A percentile compares a stretch with the other conserved stretches of the same genome.
Conservation (phyloP, 2,888 invertebrate genomes). For the Callimorpha dominula region DNA sequence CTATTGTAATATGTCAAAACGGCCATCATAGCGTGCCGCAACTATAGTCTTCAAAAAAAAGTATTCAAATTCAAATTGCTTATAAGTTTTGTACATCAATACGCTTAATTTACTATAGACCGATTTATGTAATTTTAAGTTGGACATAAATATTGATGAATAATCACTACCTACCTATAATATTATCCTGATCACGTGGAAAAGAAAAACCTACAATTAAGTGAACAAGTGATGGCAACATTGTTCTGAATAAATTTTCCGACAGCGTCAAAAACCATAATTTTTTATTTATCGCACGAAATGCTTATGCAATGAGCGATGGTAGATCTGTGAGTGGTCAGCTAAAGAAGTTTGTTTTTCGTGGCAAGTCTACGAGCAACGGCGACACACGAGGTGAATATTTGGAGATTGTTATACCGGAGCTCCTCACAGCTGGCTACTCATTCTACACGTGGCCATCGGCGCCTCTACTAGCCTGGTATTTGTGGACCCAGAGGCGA, state of each 20-base stretch:
- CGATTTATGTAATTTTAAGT: no score
- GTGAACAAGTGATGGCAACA: constrained; percentile 15
- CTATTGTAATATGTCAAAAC: no score
- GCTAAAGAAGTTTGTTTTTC: constrained; percentile 94
- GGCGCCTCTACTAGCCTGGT: constrained; percentile 97
- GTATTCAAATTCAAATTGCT: no score
- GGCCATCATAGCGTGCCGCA: no score
- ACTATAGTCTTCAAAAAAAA: no score
- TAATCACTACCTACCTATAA: no score
- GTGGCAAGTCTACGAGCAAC: constrained; percentile 88
- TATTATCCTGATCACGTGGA: no score
- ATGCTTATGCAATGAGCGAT: constrained; percentile 85
- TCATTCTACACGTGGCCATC: constrained; percentile 99
- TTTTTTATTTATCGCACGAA: constrained; percentile 49
- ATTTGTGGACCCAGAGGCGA: constrained; percentile 88
- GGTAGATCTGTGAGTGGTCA: constrained; percentile 84
- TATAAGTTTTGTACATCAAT: no score
- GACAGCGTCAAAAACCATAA: constrained; percentile 39
- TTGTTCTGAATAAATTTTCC: constrained; percentile 16
- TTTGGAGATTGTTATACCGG: constrained; percentile 93
- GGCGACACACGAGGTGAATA: constrained; percentile 89
- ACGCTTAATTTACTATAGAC: no score
- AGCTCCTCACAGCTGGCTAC: constrained; percentile 95
- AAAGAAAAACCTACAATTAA: neutral
- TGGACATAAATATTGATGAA: no score